phyloP scores from a whole-genome alignment of 2,888 invertebrate species.

The Smittia aterrima region DNA sequence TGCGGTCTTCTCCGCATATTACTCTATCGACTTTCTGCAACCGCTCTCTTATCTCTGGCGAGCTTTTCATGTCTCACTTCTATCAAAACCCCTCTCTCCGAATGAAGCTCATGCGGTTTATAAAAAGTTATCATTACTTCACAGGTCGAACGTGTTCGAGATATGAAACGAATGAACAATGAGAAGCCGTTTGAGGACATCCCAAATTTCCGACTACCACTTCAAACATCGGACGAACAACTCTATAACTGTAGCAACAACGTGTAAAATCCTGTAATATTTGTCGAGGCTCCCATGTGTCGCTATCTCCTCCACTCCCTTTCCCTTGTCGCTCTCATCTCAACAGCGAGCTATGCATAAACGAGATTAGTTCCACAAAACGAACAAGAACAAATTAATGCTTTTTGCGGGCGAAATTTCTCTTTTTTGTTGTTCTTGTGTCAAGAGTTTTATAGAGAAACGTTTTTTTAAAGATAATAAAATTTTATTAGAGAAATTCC shows the following conservation, averaged over 20 bases:
- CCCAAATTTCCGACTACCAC: conserved; percentile 50
- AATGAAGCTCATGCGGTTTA: background rate
- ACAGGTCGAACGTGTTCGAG: conserved; percentile 67
- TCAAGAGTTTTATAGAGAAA: conserved; percentile 6
- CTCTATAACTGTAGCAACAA: conserved; percentile 41
- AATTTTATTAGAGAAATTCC: conserved; percentile 14
- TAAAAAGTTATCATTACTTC: background rate
- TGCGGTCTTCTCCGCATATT: background rate
- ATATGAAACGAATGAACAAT: conserved; percentile 67
- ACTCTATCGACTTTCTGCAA: background rate
- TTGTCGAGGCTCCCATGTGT: background rate
- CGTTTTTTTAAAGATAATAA: conserved; percentile 11
- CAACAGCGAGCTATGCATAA: background rate
- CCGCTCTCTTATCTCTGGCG: conserved; percentile 3
- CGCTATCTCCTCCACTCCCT: background rate
- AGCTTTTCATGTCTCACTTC: background rate
- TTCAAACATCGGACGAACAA: conserved; percentile 33
- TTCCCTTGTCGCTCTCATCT: background rate
- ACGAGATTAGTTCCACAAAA: conserved; percentile 8
- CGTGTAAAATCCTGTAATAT: conserved; percentile 29
- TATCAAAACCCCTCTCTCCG: background rate
- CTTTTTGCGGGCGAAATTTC: background rate
- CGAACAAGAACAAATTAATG: background rate
- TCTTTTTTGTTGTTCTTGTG: background rate
- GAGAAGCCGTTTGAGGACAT: conserved; percentile 72